phyloP scores from a whole-genome alignment of 2,888 invertebrate genomes.

The Anthrax anthrax region DNA sequence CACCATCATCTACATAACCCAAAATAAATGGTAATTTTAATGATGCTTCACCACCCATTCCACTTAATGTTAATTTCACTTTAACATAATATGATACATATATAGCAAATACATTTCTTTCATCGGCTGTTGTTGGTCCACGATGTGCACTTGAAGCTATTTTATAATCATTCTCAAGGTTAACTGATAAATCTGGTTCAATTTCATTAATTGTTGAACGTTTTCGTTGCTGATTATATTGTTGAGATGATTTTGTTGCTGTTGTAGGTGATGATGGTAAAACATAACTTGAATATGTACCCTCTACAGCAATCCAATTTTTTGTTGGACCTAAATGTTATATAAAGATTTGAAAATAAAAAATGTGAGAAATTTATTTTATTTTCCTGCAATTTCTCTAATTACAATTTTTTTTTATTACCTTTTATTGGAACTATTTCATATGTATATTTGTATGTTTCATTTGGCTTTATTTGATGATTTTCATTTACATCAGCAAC shows the following conservation, averaged over 20 bases:
- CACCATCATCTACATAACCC: slow-evolving; percentile 38
- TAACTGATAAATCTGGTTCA: slow-evolving; percentile 10
- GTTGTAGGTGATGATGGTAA: slow-evolving; percentile 9
- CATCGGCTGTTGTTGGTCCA: slow-evolving; percentile 20
- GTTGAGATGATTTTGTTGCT: slow-evolving; percentile 9
- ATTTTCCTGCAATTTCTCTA: too few species aligned
- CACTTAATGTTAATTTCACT: slow-evolving; percentile 59
- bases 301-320: slow-evolving; percentile 75
- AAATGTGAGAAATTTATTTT: background rate
- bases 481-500: slow-evolving; percentile 46
- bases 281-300: slow-evolving; percentile 50
- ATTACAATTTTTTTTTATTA: too few species aligned
- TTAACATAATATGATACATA: slow-evolving; percentile 79
- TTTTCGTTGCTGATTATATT: too few species aligned
- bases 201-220: slow-evolving; percentile 1
- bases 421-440: slow-evolving; percentile 48
- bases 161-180: slow-evolving; percentile 15
- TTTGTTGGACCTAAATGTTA: slow-evolving; percentile 50
- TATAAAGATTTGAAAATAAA: too few species aligned
- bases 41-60: slow-evolving; percentile 61
- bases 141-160: slow-evolving; percentile 20
- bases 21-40: slow-evolving; percentile 62
- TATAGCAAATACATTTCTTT: slow-evolving; percentile 62
- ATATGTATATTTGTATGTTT: slow-evolving; percentile 45
- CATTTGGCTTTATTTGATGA: slow-evolving; percentile 49